Evolutionary conservation across 2,888 invertebrate species (phyloP).

Genomic region (Lithosia quadra): DNA sequence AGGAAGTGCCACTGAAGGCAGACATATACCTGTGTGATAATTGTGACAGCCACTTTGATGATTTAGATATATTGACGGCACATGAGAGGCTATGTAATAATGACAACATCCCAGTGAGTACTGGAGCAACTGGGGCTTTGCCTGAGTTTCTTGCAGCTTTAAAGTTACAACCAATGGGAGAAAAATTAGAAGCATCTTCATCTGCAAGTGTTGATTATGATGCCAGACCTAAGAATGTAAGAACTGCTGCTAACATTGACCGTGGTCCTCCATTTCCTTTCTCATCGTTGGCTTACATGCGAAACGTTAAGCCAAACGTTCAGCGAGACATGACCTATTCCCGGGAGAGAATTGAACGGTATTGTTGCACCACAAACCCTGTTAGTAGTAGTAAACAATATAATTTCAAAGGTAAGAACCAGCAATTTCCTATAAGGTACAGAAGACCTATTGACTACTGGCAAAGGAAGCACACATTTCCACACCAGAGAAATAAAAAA

Average conservation of each 20-base stretch:
- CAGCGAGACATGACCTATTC: constrained; percentile 72
- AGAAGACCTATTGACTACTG: constrained; percentile 82
- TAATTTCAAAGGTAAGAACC: constrained; percentile 74
- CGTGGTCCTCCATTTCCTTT: constrained; percentile 82
- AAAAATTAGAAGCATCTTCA: constrained; percentile 42
- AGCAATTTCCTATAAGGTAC: constrained; percentile 77
- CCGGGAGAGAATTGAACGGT: constrained; percentile 79
- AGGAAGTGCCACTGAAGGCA: constrained; percentile 85
- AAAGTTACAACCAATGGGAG: constrained; percentile 66
- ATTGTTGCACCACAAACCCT: constrained; percentile 70
- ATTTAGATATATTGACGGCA: constrained; percentile 69
- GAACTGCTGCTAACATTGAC: constrained; percentile 73
- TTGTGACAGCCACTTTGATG: constrained; percentile 91
- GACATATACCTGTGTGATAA: constrained; percentile 92
- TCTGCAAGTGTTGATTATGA: constrained; percentile 53
- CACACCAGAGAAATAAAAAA: constrained; percentile 76
- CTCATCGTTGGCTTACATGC: constrained; percentile 80
- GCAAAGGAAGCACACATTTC: constrained; percentile 77
- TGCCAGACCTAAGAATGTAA: constrained; percentile 64
- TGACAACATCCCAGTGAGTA: constrained; percentile 57
- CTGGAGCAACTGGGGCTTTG: constrained; percentile 64
- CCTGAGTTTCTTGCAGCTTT: constrained; percentile 77
- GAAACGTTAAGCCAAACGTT: constrained; percentile 69
- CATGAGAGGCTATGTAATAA: constrained; percentile 83
- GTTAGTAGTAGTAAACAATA: constrained; percentile 73